Evolutionary conservation across 2,888 invertebrate genomes (phyloP), one percentile per base, ranked within the genome.

Genomic region (Agrochola litura): DNA sequence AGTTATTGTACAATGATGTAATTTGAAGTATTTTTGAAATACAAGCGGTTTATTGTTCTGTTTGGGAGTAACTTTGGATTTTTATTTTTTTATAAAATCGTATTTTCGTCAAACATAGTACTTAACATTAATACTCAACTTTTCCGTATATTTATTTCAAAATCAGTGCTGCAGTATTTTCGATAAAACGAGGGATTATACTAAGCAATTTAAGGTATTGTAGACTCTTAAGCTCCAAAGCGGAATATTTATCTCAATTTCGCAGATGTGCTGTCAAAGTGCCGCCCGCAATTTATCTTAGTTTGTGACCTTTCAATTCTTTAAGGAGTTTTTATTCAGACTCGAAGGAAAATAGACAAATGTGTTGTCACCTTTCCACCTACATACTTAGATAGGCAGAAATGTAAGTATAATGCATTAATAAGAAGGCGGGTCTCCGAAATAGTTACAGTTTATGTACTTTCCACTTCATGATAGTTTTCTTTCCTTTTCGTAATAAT

Each of bases 221-320:
- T 14, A 46, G 46, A 14, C 46, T 52, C 19, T 52, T 52, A 19
- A 52, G 52, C 43, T 56, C 37, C 19, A n/a, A 46, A 46, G n/a
- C 19, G 14, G 63, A 63, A 77, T 69, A 81, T 81, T 77, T 73
- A 78, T 82, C 82, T 82, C 69, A 58, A 82, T 82, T 63, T 63
- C 19, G 30, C n/a, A 52, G 22, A 56, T 72, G 64, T 65, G 41
- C 43, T 81, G 77, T 70, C 73, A 63, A 56, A 41, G 65, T 54
- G n/a, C n/a, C 52, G 52, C 41, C 43, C 52, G 61, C 66, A 5
- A 82, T 82, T 78, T 73, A 70, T 82, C 81, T 82, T 82, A 22
- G 58, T 82, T 78, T 82, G 52, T 54, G 68, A 77, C 43, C 71
- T 71, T 67, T 71, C 46, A 56, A 30, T 52, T 49, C 19, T 54